These are phyloP conservation scores for Ceratina calcarata DNA, from an alignment of 1,140 invertebrate species.

Conservation along the genomic window DNA sequence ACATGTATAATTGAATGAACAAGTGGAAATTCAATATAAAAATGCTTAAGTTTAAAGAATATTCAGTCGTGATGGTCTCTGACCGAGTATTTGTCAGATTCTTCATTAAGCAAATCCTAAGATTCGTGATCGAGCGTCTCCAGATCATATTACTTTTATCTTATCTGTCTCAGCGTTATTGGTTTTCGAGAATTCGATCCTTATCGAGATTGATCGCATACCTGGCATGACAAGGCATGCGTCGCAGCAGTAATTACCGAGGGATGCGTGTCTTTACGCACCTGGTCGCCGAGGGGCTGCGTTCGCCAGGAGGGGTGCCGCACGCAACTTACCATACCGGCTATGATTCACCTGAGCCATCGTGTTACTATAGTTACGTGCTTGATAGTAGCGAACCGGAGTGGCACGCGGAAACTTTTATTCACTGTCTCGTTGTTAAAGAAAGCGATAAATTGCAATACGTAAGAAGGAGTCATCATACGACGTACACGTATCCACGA, in stretches of 20 bases:
- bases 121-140: not conserved
- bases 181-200: constrained; percentile 55
- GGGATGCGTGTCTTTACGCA: constrained; percentile 66
- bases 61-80: too few species aligned
- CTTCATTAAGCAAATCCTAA: not conserved
- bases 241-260: constrained; percentile 63
- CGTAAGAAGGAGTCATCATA: not conserved
- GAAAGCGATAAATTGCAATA: not conserved
- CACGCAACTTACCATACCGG: constrained; percentile 57
- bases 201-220: constrained; percentile 61
- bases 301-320: constrained; percentile 52
- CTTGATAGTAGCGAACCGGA: not conserved
- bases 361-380: constrained; percentile 62
- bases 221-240: constrained; percentile 67
- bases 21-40: too few species aligned
- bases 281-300: constrained; percentile 27
- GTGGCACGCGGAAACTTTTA: not conserved
- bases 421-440: not conserved
- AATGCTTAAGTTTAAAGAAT: too few species aligned
- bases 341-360: constrained; percentile 68
- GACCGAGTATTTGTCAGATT: too few species aligned
- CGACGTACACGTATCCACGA: too few species aligned
- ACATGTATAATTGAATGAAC: too few species aligned
- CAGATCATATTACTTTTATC: not conserved
- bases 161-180: constrained; percentile 14